Evolutionary conservation across 2,113 vertebrate genomes (phyloP), one percentile per base, ranked within the genome.

Genomic region (Peromyscus californicus): DNA sequence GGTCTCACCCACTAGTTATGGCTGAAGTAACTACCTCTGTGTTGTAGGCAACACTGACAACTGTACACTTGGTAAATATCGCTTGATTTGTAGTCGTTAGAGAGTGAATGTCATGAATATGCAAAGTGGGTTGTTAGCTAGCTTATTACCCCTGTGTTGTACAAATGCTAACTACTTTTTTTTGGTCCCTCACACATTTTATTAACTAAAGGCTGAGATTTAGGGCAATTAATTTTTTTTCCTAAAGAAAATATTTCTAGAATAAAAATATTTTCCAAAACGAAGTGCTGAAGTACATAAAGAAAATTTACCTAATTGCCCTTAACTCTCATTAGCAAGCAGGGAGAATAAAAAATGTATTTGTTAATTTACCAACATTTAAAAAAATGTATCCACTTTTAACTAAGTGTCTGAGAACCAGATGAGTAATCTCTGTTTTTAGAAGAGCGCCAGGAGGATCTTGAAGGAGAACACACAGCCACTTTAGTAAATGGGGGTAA

Each of bases 241-340:
- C 84, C 48, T 29, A 96, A 57, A 80, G 39, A 92, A 92, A 92
- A 78, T 75, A 93, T 78, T 86, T 94, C 61, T 31, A 29, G 11
- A 26, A 78, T 42, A 36, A 70, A 57, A 70, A 59, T 69, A 3
- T 57, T 92, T 87, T 96, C 84, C 70, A 88, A 90, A 92, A 51
- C 3, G 88, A 96, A 93, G 67, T 51, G 33, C 31, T 83, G 8
- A 89, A 39, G 11, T 61, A 45, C 11, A 5, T n/a, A 17, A 93
- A 22, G 36, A 24, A 31, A 95, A 39, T 82, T 89, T 0, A 75
- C 26, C 31, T 6, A 59, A 12, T 8, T 89, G 31, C 5, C 9
- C n/a, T 59, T 79, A 69, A 51, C 22, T 72, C 31, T 95, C 45
- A 85, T 24, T 75, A 91, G 24, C 51, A 57, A 83, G 19, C 31